A percentile compares a stretch with the other conserved stretches of the same genome.
Conservation (phyloP, 2,888 invertebrate species). For the Andrena bucephala region DNA sequence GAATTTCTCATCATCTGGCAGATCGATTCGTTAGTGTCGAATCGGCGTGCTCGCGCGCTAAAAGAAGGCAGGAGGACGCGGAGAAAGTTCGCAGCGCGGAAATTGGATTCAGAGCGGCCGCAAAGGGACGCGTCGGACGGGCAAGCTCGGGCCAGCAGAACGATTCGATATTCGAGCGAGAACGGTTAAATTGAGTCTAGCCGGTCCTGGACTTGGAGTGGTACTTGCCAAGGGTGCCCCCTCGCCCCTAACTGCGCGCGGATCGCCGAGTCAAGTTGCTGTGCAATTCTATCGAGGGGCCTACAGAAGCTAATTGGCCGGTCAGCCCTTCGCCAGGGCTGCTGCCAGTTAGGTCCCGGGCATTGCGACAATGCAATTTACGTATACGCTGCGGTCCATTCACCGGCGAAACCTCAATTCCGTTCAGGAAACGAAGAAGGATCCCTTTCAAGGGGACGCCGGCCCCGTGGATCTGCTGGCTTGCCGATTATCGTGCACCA, state of each 20-base stretch:
- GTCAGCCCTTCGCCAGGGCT: constrained; percentile 71
- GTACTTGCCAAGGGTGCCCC: constrained; percentile 52
- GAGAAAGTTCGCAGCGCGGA: constrained; percentile 44
- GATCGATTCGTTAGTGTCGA: neutral
- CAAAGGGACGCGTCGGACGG: constrained; percentile 43
- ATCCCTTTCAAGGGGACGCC: constrained; percentile 64
- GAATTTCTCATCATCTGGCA: too few relatives aligned
- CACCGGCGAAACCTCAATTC: constrained; percentile 71
- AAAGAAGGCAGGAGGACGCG: constrained; percentile 19
- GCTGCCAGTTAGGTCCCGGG: constrained; percentile 58
- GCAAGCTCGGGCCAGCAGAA: constrained; percentile 10
- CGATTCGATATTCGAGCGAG: constrained; percentile 63
- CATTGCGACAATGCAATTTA: constrained; percentile 76
- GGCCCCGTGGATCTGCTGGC: constrained; percentile 20
- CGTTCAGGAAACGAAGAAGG: constrained; percentile 68
- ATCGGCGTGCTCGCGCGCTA: neutral
- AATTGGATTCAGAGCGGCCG: constrained; percentile 54
- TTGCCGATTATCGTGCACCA: constrained; percentile 2
- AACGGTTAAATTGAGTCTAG: constrained; percentile 69
- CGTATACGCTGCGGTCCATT: constrained; percentile 69
- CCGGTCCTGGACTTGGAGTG: constrained; percentile 62
- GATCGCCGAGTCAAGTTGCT: constrained; percentile 68
- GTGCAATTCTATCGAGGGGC: constrained; percentile 74
- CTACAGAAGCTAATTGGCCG: constrained; percentile 80
- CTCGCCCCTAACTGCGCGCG: constrained; percentile 50